Evolutionary conservation across 1,140 invertebrate species (phyloP), one percentile per base, ranked within the genome.

Genomic region (Hydropsyche tenuis): DNA sequence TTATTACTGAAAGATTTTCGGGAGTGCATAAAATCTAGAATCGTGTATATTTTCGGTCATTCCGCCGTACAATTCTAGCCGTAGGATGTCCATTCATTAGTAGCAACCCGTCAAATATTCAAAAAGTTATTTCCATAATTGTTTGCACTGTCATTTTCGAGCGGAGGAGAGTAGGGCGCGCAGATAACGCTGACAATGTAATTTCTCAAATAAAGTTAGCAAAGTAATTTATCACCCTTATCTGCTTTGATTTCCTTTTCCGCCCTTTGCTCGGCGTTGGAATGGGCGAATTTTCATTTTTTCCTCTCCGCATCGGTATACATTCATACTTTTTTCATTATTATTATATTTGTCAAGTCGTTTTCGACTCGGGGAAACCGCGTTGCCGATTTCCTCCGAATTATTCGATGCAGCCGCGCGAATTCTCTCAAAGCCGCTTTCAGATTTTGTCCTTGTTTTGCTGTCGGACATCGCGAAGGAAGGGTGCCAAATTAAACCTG

Each of bases 181-280:
- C 20, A 68, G 60, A 73, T 68, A 69, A 74, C 72, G 69, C 63
- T 77, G 75, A 71, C 69, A 73, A 74, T 56, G 66, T 77, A 74
- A 77, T 77, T 77, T 77, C 73, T 72, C 75, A 77, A 77, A 77
- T 77, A 74, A 77, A 77, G 75, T 77, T 74, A 74, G 69, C 71
- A 70, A 63, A 63, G 75, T 72, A 77, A 77, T 77, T 77, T 74
- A 77, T 77, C 75, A 77, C 69, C 51, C 75, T 77, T 77, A 77
- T 77, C 75, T 60, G 53, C 65, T 27, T 42, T 64, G 37, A 69
- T 62, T 63, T 74, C 73, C 66, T 63, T 51, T 45, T 43, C 64
- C 45, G 23, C 56, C 56, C 56, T 48, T 48, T 48, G 25, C 23
- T 11, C 37, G n/a, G 6, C n/a, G n/a, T 18, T 22, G 16, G 22